phyloP scores from a whole-genome alignment of 2,888 invertebrate genomes.

The Drosophila maculinotata region DNA sequence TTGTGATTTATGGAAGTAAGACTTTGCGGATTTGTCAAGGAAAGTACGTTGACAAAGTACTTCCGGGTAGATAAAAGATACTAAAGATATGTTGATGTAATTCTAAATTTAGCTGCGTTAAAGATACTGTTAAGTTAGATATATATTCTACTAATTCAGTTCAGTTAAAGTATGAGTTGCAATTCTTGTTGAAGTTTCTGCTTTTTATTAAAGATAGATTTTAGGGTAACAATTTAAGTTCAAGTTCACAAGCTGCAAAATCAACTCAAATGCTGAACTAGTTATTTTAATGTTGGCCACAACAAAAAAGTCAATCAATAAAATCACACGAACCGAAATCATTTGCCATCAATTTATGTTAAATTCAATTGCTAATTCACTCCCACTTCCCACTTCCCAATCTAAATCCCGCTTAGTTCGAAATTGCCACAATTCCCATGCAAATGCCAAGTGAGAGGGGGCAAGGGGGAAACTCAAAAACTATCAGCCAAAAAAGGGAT shows the following conservation, averaged over 20 bases:
- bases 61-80: too few relatives aligned
- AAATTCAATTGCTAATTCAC: constrained; percentile 38
- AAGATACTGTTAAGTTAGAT: too few relatives aligned
- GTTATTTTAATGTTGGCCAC: not conserved
- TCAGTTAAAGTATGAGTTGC: too few relatives aligned
- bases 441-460: constrained; percentile 34
- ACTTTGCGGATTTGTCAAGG: too few relatives aligned
- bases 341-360: constrained; percentile 37
- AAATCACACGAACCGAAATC: constrained; percentile 15
- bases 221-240: too few relatives aligned
- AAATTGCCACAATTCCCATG: constrained; percentile 52
- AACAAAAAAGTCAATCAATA: constrained; percentile 18
- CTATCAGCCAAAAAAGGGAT: constrained; percentile 39
- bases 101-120: too few relatives aligned
- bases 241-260: not conserved
- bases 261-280: constrained; percentile 1
- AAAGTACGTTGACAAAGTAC: too few relatives aligned
- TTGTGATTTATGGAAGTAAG: too few relatives aligned
- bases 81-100: too few relatives aligned
- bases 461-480: constrained; percentile 8
- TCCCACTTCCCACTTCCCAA: not conserved
- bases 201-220: too few relatives aligned
- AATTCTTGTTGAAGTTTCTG: too few relatives aligned
- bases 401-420: constrained; percentile 32
- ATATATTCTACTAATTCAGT: too few relatives aligned